These are phyloP conservation scores for Anisognathus igniventris DNA, from an alignment of 2,797 vertebrate species.

Conservation along the genomic window DNA sequence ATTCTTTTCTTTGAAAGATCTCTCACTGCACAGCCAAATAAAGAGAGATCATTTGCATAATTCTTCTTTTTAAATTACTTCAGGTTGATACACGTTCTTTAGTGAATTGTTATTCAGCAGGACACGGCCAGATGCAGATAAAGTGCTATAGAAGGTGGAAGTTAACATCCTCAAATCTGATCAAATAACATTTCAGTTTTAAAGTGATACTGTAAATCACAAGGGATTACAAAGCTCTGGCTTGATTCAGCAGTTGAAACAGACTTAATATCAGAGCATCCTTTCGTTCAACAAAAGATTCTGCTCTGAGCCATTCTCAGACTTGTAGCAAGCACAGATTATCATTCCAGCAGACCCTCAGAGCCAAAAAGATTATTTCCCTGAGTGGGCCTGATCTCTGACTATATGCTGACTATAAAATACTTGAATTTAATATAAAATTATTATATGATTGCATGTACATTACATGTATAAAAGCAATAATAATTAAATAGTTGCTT, in stretches of 20 bases:
- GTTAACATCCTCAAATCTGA: constrained; percentile 67
- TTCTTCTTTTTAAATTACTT: constrained; percentile 50
- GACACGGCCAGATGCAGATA: constrained; percentile 59
- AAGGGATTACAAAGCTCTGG: constrained; percentile 48
- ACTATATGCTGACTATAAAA: background rate
- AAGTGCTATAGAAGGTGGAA: constrained; percentile 50
- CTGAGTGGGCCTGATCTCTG: background rate
- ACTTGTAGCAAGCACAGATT: background rate
- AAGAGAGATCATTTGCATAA: constrained; percentile 62
- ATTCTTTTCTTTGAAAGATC: constrained; percentile 60
- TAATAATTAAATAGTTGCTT: background rate
- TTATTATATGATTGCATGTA: background rate
- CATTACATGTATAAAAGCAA: background rate
- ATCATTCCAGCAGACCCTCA: background rate
- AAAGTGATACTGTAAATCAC: constrained; percentile 63
- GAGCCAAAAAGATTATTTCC: background rate
- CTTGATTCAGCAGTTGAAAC: constrained; percentile 47
- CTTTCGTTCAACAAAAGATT: constrained; percentile 15
- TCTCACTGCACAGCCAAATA: constrained; percentile 46
- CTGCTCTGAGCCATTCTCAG: background rate
- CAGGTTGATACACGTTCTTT: constrained; percentile 36
- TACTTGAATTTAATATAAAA: background rate
- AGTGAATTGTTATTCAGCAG: constrained; percentile 61
- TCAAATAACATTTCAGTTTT: constrained; percentile 50
- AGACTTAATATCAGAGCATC: constrained; percentile 4